Evolutionary conservation across 2,113 vertebrate species (phyloP).

Genomic region (Trichechus manatus): DNA sequence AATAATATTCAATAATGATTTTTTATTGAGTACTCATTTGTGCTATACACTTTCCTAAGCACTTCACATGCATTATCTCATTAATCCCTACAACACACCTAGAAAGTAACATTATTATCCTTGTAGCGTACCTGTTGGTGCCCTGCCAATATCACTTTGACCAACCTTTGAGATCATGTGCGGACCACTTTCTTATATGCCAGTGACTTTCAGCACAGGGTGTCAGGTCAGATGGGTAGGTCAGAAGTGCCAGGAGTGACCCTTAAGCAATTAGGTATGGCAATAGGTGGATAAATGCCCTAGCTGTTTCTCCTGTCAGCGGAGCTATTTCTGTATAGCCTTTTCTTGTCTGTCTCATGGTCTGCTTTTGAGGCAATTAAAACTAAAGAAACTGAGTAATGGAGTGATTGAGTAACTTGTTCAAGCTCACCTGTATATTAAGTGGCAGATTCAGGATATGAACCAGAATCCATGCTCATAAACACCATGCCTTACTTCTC

Average conservation of each 20-base stretch:
- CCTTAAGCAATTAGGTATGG: neutral
- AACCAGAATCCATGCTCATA: neutral
- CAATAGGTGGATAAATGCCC: neutral
- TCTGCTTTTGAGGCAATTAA: slow-evolving; percentile 14
- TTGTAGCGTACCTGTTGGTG: neutral
- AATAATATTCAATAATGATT: neutral
- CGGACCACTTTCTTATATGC: neutral
- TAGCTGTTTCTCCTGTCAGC: neutral
- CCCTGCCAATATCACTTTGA: neutral
- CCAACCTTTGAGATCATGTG: neutral
- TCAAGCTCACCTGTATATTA: neutral
- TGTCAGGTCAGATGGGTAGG: neutral
- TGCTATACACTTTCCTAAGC: neutral
- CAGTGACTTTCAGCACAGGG: neutral
- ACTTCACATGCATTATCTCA: neutral
- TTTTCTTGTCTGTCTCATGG: neutral
- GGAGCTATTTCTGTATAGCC: neutral
- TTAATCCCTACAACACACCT: neutral
- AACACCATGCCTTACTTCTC: neutral
- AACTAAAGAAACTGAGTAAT: neutral
- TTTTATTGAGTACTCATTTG: neutral
- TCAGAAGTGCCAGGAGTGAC: neutral
- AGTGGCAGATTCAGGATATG: neutral
- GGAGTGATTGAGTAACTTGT: neutral
- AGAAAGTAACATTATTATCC: neutral